Evolutionary conservation across 2,797 vertebrate species (phyloP), one percentile per base, ranked within the genome.

Genomic region (Cichlasoma orientale): DNA sequence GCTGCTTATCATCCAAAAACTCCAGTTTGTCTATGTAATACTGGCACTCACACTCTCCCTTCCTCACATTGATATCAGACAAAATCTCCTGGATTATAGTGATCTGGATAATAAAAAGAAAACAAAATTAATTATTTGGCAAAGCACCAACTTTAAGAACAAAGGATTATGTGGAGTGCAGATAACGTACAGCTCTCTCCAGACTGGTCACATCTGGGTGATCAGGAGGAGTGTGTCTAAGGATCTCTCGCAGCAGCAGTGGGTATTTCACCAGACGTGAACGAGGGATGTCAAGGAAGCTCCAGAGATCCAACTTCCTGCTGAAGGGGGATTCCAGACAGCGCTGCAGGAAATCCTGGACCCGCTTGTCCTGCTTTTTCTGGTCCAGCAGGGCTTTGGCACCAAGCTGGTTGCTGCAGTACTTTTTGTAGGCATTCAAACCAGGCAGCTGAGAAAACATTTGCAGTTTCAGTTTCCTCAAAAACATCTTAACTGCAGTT

Each of bases 261-360:
- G 98, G 98, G 84, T 99, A 99, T 84, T 99, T 99, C 82, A 99
- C 97, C 33, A 99, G 94, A 13, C 98, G 96, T 29, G 98, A 98
- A 3, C 97, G 97, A 3, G 98, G 98, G 75, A 99, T 98, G 90
- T 99, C 98, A 54, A 99, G 92, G 92, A 99, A 99, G 92, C 97
- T 99, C 98, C 98, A 99, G 0, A 99, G 97, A 89, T 99, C 98
- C 36, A 99, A 90, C 90, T 99, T 99, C 83, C 98, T 96, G 95
- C 97, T 99, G 94, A 99, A 99, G 12, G 98, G 98, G 0, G 98
- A 99, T 91, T 99, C 98, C 0, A 99, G 94, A 81, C 98, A 99
- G 54, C 97, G 96, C 91, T 99, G 97, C 59, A 99, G 95, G 92
- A 99, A 99, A 92, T 99, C 98, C 84, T 98, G 97, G 7, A 99